Evolutionary conservation across 2,888 invertebrate genomes (phyloP).

Genomic region (Melolontha melolontha): DNA sequence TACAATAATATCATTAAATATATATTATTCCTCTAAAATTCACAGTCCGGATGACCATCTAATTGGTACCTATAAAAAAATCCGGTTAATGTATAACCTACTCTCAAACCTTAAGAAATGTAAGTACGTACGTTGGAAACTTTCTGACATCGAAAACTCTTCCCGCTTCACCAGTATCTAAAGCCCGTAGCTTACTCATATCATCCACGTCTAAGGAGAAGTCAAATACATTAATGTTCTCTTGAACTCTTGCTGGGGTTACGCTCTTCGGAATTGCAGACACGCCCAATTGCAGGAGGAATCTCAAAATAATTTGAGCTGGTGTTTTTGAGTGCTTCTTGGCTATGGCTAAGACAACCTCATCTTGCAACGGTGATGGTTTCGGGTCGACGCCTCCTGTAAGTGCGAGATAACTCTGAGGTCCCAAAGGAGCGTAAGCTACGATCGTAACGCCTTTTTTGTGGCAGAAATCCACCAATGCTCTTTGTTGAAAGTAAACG

Average conservation of each 20-base stretch:
- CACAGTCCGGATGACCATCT: too few relatives aligned
- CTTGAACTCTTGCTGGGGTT: slow-evolving; percentile 74
- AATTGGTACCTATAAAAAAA: too few relatives aligned
- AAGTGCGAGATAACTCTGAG: slow-evolving; percentile 65
- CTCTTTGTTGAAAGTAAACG: slow-evolving; percentile 79
- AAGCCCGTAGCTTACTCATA: slow-evolving; percentile 68
- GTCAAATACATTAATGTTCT: slow-evolving; percentile 81
- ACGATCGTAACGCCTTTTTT: slow-evolving; percentile 77
- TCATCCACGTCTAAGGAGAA: slow-evolving; percentile 74
- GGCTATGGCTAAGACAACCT: too few relatives aligned
- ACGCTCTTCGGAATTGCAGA: slow-evolving; percentile 86
- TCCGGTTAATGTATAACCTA: too few relatives aligned
- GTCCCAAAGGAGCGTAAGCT: slow-evolving; percentile 84
- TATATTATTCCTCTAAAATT: too few relatives aligned
- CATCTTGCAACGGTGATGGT: slow-evolving; percentile 11
- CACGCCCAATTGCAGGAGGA: slow-evolving; percentile 76
- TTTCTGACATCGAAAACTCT: slow-evolving; percentile 76
- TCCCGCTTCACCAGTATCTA: slow-evolving; percentile 74
- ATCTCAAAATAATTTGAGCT: slow-evolving; percentile 79
- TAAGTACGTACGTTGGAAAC: slow-evolving; percentile 53
- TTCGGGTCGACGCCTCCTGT: slow-evolving; percentile 62
- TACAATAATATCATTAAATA: too few relatives aligned
- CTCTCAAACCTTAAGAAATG: too few relatives aligned
- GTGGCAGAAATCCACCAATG: slow-evolving; percentile 73
- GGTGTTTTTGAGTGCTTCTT: too few relatives aligned